Conservation (phyloP, 2,113 vertebrate genomes). For the Macquaria australasica region DNA sequence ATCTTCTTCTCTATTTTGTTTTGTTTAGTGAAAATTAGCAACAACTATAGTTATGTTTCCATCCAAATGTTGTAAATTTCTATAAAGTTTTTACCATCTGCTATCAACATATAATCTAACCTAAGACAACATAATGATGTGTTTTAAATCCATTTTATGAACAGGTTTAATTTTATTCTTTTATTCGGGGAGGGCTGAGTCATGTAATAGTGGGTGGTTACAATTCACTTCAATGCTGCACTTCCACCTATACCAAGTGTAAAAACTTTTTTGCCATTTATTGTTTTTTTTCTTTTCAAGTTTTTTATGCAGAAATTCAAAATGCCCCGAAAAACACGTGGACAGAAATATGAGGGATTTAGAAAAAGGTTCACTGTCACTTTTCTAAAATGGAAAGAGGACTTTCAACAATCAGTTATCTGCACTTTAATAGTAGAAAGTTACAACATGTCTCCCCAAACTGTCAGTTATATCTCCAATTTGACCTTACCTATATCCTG, state of each 20-base stretch:
- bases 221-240: neutral
- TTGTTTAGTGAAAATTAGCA: neutral
- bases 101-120: neutral
- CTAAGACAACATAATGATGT: neutral
- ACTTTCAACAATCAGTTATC: neutral
- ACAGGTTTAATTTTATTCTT: neutral
- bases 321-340: neutral
- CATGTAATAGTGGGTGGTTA: neutral
- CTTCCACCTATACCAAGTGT: neutral
- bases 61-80: neutral
- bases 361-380: neutral
- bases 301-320: neutral
- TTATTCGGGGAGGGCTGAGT: neutral
- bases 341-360: neutral
- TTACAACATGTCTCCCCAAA: neutral
- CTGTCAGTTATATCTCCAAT: neutral
- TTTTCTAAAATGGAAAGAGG: neutral
- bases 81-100: neutral
- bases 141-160: neutral
- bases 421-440: neutral
- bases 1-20: neutral
- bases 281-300: neutral
- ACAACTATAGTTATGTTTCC: neutral
- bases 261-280: neutral
- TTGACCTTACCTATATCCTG: neutral